phyloP scores from a whole-genome alignment of 1,140 invertebrate genomes.

The Microvelia longipes region DNA sequence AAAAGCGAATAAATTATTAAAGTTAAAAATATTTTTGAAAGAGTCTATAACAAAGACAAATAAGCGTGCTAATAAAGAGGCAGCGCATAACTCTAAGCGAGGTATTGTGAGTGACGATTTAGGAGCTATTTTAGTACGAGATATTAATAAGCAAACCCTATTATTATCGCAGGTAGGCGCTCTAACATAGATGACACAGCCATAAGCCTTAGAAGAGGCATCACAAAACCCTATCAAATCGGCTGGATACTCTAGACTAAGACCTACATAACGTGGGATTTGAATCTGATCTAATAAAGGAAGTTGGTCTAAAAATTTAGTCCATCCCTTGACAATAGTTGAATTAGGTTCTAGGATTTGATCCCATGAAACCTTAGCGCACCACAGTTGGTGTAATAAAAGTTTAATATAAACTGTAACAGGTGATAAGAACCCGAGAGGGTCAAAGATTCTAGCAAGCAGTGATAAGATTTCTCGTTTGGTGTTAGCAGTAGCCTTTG shows the following conservation, averaged over 20 bases:
- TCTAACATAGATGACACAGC: neutral
- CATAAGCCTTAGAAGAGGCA: neutral
- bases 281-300: neutral
- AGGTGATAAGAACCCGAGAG: neutral
- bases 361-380: neutral
- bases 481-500: neutral
- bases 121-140: neutral
- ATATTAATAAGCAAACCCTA: neutral
- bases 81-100: neutral
- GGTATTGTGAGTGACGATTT: neutral
- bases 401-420: neutral
- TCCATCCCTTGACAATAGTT: neutral
- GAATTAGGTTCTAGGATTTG: neutral
- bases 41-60: neutral
- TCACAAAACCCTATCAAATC: neutral
- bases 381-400: neutral
- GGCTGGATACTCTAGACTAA: neutral
- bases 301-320: neutral
- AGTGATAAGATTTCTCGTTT: neutral
- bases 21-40: neutral
- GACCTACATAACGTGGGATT: neutral
- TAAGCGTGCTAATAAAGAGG: neutral
- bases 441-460: neutral
- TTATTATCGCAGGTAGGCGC: neutral
- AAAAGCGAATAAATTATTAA: neutral